Conservation (phyloP, 2,113 vertebrate species). For the Sinocyclocheilus anshuiensis region DNA sequence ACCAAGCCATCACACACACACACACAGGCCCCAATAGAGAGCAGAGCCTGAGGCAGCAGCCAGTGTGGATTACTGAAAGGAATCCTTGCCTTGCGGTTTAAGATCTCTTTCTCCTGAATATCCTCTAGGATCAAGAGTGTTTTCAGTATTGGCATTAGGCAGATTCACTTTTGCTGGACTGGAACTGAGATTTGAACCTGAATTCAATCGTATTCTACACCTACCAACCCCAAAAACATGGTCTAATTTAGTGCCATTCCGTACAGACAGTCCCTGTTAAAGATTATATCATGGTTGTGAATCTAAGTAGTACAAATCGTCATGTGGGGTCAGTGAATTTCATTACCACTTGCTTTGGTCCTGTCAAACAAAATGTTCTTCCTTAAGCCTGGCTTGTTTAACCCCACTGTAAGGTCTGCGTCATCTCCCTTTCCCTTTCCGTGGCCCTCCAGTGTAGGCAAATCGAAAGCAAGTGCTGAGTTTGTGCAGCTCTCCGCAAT, state of each 20-base stretch:
- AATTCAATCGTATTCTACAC: neutral
- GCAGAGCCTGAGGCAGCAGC: conserved; percentile 36
- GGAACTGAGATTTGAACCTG: neutral
- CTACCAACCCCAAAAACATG: neutral
- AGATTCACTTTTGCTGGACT: conserved; percentile 22
- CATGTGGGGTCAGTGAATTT: neutral
- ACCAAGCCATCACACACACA: conserved; percentile 40
- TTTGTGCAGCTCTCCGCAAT: conserved; percentile 70
- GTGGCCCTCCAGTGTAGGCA: neutral
- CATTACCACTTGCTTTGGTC: neutral
- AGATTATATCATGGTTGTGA: neutral
- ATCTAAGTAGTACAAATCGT: conserved; percentile 6
- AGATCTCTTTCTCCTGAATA: neutral
- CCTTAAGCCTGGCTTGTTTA: conserved; percentile 59
- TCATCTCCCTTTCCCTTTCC: conserved; percentile 1
- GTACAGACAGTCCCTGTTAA: neutral
- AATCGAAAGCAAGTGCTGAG: conserved; percentile 68
- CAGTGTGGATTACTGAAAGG: conserved; percentile 36
- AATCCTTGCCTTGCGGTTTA: conserved; percentile 28
- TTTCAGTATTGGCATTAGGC: conserved; percentile 6
- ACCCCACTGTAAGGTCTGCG: conserved; percentile 43
- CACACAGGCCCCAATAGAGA: conserved; percentile 46
- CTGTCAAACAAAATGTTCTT: neutral
- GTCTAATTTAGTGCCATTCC: neutral
- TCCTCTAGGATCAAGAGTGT: conserved; percentile 19